Evolutionary conservation across 2,888 invertebrate species (phyloP).

Genomic region (Drosophila parthenogenetica): DNA sequence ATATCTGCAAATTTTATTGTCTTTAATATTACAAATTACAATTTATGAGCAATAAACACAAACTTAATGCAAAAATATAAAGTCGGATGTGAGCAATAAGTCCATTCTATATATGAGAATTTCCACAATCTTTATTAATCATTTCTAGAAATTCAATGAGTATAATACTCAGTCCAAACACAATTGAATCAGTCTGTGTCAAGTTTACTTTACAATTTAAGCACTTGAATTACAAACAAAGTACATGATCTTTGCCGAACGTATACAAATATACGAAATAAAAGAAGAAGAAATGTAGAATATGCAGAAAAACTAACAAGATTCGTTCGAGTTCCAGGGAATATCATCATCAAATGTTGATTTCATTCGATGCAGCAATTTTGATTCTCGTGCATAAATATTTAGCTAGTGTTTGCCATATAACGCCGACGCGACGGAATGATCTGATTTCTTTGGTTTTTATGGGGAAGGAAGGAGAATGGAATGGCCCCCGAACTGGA

Average conservation of each 20-base stretch:
- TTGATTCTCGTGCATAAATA: slow-evolving; percentile 71
- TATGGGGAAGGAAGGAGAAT: slow-evolving; percentile 3
- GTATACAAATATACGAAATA: slow-evolving; percentile 24
- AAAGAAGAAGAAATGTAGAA: slow-evolving; percentile 11
- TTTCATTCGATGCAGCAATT: slow-evolving; percentile 56
- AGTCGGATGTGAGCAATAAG: no score
- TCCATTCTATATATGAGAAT: no score
- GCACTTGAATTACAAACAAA: slow-evolving; percentile 24
- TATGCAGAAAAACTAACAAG: slow-evolving; percentile 24
- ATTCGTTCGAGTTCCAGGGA: slow-evolving; percentile 51
- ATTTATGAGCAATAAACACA: no score
- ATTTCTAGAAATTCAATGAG: not conserved
- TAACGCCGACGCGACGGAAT: slow-evolving; percentile 34
- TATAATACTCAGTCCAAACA: slow-evolving; percentile 1
- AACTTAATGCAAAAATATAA: no score
- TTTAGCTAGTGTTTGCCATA: slow-evolving; percentile 56
- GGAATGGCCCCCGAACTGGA: slow-evolving; percentile 14
- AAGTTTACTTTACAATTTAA: slow-evolving; percentile 7
- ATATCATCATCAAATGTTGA: slow-evolving; percentile 55
- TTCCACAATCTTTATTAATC: no score
- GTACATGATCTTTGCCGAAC: slow-evolving; percentile 23
- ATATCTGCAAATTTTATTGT: no score
- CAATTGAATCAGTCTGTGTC: not conserved
- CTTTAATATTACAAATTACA: no score
- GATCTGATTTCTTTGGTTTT: slow-evolving; percentile 51